Percentiles rank a stretch among this genome's conserved stretches.
These are phyloP conservation scores for Pagetopsis macropterus DNA, from an alignment of 2,797 vertebrate species.

Conservation along the genomic window DNA sequence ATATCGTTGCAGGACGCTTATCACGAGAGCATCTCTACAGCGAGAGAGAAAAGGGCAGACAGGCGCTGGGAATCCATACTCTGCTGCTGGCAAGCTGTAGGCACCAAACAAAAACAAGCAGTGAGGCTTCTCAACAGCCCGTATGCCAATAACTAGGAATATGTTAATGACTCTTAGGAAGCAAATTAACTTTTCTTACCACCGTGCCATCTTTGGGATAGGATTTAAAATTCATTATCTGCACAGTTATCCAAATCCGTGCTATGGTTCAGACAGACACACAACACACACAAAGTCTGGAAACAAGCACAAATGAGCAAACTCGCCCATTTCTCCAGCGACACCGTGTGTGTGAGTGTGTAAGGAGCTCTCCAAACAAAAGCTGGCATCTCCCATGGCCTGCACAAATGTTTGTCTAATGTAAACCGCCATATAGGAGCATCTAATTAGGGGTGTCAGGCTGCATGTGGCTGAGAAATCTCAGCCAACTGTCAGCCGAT, in stretches of 20 bases:
- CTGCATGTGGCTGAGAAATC: constrained; percentile 83
- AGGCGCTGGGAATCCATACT: constrained; percentile 55
- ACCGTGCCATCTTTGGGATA: constrained; percentile 74
- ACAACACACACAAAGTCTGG: constrained; percentile 75
- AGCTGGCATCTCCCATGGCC: constrained; percentile 82
- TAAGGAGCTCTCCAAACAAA: constrained; percentile 79
- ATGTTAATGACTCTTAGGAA: constrained; percentile 77
- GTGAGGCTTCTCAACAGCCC: constrained; percentile 60
- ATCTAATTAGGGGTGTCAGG: constrained; percentile 83
- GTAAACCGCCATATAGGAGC: constrained; percentile 82
- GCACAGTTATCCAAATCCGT: constrained; percentile 78
- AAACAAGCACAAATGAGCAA: constrained; percentile 80
- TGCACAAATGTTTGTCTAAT: constrained; percentile 84
- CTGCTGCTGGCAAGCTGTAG: constrained; percentile 59
- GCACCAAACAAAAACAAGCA: constrained; percentile 66
- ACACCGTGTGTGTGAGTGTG: constrained; percentile 40
- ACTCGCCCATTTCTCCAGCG: constrained; percentile 69
- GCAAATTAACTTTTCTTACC: constrained; percentile 79
- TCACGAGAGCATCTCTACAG: constrained; percentile 66
- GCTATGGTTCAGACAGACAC: constrained; percentile 73
- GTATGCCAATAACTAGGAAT: constrained; percentile 75
- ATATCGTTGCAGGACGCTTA: constrained; percentile 69
- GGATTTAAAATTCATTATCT: constrained; percentile 85
- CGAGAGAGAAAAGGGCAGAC: constrained; percentile 55
- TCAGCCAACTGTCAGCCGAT: constrained; percentile 83